Percentiles rank a stretch among this genome's conserved stretches.
Evolutionary conservation across 2,113 vertebrate genomes (phyloP).

Genomic region (Neofelis nebulosa): DNA sequence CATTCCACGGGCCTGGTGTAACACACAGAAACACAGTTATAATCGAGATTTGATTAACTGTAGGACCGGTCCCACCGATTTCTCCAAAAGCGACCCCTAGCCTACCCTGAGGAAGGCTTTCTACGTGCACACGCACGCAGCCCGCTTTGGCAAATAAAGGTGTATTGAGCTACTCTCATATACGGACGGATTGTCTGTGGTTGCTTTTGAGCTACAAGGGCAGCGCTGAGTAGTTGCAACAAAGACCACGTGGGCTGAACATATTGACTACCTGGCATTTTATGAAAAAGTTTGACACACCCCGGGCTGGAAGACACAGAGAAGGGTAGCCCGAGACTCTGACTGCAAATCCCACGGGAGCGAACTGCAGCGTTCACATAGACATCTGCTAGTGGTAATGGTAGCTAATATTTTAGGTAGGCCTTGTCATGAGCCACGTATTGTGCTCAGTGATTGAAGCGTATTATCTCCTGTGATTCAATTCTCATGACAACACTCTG

Average conservation of each 20-base stretch:
- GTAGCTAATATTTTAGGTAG: fast-evolving
- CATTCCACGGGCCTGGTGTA: not conserved
- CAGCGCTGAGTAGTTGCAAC: not conserved
- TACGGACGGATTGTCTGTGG: not conserved
- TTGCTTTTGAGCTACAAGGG: not conserved
- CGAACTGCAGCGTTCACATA: not conserved
- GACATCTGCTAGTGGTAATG: fast-evolving
- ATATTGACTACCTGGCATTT: not conserved
- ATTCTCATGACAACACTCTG: not conserved
- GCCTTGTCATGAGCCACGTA: not conserved
- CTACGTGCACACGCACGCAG: too few species aligned
- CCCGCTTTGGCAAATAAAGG: not conserved
- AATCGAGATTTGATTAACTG: not conserved
- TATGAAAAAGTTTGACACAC: not conserved
- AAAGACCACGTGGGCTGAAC: not conserved
- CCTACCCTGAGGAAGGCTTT: not conserved
- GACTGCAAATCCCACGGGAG: not conserved
- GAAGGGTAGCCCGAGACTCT: not conserved
- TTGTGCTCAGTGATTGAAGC: not conserved
- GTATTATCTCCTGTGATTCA: not conserved
- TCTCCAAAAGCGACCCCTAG: not conserved
- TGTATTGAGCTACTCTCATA: not conserved
- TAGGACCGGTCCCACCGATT: not conserved
- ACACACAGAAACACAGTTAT: not conserved
- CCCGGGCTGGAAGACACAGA: not conserved